A percentile compares a stretch with the other conserved stretches of the same genome.
Conservation (phyloP, 2,888 invertebrate species). For the Drosophila meridionalis region DNA sequence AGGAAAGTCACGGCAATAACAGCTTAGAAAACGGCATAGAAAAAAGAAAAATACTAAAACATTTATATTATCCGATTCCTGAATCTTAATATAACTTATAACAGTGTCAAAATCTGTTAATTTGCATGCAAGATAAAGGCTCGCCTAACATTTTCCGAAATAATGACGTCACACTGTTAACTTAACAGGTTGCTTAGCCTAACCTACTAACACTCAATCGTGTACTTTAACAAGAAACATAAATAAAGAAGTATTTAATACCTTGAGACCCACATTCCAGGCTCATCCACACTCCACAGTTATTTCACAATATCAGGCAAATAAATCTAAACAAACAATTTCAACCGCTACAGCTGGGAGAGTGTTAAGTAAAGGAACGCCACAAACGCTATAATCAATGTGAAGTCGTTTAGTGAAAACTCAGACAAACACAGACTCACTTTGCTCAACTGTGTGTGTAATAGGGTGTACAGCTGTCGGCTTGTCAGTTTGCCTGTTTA, state of each 20-base stretch:
- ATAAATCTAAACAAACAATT: not conserved
- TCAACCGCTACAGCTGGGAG: not conserved
- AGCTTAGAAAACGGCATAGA: no score
- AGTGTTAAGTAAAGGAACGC: constrained; percentile 13
- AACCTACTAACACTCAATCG: no score
- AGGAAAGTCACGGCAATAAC: no score
- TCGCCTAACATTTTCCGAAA: no score
- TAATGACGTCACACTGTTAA: no score
- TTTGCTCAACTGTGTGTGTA: constrained; percentile 29
- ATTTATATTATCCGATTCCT: no score
- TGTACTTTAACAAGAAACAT: not conserved
- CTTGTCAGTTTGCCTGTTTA: constrained; percentile 31
- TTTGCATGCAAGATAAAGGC: no score
- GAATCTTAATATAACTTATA: no score
- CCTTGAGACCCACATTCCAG: not conserved
- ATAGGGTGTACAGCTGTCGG: constrained; percentile 50
- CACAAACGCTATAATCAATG: constrained; percentile 54
- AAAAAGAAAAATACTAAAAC: no score
- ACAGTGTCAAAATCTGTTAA: no score
- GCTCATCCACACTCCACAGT: not conserved
- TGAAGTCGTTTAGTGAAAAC: constrained; percentile 49
- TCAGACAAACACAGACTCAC: constrained; percentile 49
- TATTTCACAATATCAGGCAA: not conserved
- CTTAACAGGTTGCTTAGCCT: no score
- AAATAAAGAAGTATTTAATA: not conserved